Evolutionary conservation across 2,797 vertebrate genomes (phyloP).

Genomic region (Tokudaia muenninki): DNA sequence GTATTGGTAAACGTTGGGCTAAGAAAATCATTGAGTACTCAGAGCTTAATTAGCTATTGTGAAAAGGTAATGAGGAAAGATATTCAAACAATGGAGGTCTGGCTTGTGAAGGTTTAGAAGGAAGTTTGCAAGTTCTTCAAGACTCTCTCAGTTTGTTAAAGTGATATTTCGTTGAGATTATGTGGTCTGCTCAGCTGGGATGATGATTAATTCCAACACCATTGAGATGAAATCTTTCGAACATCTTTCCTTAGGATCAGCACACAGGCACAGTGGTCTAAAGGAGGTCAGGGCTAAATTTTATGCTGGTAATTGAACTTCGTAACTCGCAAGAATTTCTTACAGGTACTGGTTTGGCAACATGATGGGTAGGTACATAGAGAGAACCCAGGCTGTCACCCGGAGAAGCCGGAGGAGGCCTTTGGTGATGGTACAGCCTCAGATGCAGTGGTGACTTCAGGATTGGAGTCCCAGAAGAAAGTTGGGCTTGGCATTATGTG

Average conservation of each 20-base stretch:
- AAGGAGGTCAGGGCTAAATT: neutral
- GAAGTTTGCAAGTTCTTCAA: neutral
- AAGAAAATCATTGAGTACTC: neutral
- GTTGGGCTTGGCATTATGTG: neutral
- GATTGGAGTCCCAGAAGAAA: neutral
- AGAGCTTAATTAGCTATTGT: neutral
- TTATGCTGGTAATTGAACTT: neutral
- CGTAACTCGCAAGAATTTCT: neutral
- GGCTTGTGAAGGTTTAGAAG: neutral
- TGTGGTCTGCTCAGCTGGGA: neutral
- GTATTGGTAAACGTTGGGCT: neutral
- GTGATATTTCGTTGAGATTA: neutral
- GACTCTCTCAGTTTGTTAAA: neutral
- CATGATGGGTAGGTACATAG: neutral
- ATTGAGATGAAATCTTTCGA: neutral
- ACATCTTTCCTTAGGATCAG: neutral
- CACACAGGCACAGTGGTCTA: neutral
- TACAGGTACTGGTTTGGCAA: neutral
- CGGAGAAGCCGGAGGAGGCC: neutral
- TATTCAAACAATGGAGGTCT: neutral
- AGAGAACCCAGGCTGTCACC: neutral
- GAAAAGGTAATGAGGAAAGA: neutral
- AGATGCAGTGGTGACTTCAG: neutral
- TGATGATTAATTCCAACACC: neutral
- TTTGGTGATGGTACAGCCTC: neutral